phyloP scores from a whole-genome alignment of 2,113 vertebrate genomes.

The Ptilorrhoa leucosticta region DNA sequence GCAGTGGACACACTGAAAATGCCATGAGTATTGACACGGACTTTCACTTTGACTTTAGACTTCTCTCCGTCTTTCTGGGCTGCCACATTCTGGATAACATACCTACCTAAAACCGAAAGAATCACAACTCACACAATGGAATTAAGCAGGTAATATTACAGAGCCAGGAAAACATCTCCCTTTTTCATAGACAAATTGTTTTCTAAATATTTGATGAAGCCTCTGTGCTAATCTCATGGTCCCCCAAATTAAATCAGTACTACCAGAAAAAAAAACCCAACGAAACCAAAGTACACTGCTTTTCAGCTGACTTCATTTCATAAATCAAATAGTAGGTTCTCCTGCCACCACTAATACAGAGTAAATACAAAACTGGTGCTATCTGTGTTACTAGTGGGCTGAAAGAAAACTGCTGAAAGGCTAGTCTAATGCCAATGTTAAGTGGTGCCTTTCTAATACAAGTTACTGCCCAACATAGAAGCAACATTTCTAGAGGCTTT shows the following conservation, averaged over 20 bases:
- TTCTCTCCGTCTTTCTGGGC: constrained; percentile 80
- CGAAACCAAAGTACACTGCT: background rate
- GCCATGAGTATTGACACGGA: constrained; percentile 76
- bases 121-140: background rate
- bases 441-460: background rate
- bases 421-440: background rate
- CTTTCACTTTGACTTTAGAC: constrained; percentile 81
- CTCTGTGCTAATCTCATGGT: background rate
- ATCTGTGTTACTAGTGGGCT: background rate
- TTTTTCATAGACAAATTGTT: background rate
- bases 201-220: background rate
- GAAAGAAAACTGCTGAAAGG: background rate
- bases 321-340: background rate
- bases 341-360: background rate
- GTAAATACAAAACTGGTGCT: background rate
- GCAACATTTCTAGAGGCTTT: background rate
- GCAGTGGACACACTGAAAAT: constrained; percentile 81
- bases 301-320: background rate
- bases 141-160: background rate
- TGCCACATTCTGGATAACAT: constrained; percentile 78
- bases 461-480: background rate
- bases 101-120: constrained; percentile 69
- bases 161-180: background rate
- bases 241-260: background rate
- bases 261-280: background rate